phyloP scores from a whole-genome alignment of 2,113 vertebrate species.

The Triplophysa dalaica region DNA sequence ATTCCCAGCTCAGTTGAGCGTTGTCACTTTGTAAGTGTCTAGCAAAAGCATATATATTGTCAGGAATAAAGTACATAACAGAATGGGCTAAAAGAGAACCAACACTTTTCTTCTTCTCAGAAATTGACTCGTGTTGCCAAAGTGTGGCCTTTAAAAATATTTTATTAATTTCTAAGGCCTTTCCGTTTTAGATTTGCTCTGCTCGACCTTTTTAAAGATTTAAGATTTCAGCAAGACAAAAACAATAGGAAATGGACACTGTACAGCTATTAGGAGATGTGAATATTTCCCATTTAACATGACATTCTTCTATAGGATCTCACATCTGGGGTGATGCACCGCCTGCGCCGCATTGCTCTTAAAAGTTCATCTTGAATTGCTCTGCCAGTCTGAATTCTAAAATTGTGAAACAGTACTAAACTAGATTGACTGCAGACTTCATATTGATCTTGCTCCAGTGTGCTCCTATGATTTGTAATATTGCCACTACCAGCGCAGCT shows the following conservation, averaged over 20 bases:
- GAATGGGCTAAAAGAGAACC: no score
- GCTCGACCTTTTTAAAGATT: no score
- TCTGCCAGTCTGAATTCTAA: conserved; percentile 64
- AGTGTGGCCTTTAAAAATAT: no score
- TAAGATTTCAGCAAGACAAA: not conserved
- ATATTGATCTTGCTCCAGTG: conserved; percentile 63
- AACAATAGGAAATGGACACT: not conserved
- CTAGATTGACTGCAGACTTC: conserved; percentile 64
- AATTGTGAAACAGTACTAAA: conserved; percentile 70
- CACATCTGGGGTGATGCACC: conserved; percentile 59
- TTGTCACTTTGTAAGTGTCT: no score
- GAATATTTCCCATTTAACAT: not conserved
- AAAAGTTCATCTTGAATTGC: conserved; percentile 58
- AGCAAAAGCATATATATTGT: no score
- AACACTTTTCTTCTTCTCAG: no score
- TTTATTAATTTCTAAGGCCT: no score
- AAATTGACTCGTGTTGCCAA: no score
- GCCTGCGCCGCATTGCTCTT: conserved; percentile 44
- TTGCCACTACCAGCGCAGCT: conserved; percentile 34
- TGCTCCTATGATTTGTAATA: conserved; percentile 66
- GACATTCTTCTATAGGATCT: not conserved
- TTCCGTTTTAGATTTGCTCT: no score
- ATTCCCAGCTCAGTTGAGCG: no score
- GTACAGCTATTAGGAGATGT: not conserved
- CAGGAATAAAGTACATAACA: not conserved